phyloP scores from a whole-genome alignment of 2,113 vertebrate genomes.

The Paralichthys olivaceus region DNA sequence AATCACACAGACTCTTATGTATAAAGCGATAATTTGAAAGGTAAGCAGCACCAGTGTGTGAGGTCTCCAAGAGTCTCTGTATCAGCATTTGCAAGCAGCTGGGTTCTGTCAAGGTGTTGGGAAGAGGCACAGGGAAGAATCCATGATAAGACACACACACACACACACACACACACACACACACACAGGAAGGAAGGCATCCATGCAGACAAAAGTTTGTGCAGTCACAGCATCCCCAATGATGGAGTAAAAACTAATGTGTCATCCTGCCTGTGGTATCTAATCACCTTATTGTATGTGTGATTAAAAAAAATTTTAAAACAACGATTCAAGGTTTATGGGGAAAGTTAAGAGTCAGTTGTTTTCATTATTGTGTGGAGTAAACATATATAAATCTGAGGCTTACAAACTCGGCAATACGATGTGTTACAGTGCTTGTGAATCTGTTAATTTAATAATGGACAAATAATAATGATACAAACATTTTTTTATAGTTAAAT shows the following conservation, averaged over 20 bases:
- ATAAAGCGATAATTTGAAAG: not conserved
- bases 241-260: slow-evolving; percentile 9
- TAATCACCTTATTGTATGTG: not conserved
- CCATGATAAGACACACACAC: slow-evolving; percentile 14
- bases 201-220: not conserved
- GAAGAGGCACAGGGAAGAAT: not conserved
- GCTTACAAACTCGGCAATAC: not conserved
- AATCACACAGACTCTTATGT: not conserved
- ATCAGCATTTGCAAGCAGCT: slow-evolving; percentile 60
- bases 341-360: not conserved
- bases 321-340: not conserved
- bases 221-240: not conserved
- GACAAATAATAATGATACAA: too few species aligned
- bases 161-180: not conserved
- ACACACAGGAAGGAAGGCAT: not conserved
- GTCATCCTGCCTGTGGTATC: not conserved
- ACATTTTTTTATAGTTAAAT: too few species aligned
- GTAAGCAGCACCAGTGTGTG: slow-evolving; percentile 28
- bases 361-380: not conserved
- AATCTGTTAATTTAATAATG: too few species aligned
- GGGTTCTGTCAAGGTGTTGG: slow-evolving; percentile 55
- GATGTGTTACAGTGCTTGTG: not conserved
- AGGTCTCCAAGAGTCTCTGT: slow-evolving; percentile 33
- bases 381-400: not conserved
- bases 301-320: slow-evolving; percentile 15